Percentiles rank a stretch among this genome's conserved stretches.
These are phyloP conservation scores for Drosophila kuntzei DNA, from an alignment of 2,888 invertebrate genomes.

Conservation along the genomic window DNA sequence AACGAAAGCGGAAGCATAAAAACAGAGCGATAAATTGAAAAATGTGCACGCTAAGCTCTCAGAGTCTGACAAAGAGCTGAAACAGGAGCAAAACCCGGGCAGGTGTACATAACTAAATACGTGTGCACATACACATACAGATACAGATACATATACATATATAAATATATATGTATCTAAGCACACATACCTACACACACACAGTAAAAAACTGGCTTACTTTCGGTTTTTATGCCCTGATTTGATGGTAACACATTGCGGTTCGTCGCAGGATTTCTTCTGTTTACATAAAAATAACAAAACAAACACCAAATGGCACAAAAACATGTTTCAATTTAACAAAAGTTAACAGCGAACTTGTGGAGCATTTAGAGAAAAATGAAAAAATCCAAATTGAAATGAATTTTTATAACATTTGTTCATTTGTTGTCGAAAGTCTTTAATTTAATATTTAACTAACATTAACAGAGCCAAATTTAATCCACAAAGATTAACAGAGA, in stretches of 20 bases:
- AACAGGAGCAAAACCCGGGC: constrained; percentile 33
- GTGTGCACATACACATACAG: constrained; percentile 2
- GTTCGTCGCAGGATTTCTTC: constrained; percentile 24
- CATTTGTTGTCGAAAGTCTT: not conserved
- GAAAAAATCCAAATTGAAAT: not conserved
- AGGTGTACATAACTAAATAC: constrained; percentile 50
- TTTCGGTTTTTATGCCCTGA: constrained; percentile 24
- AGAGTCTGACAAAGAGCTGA: constrained; percentile 16
- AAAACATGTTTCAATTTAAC: constrained; percentile 25
- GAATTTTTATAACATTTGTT: not conserved
- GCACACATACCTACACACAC: not conserved
- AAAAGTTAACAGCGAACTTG: constrained; percentile 2
- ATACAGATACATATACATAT: constrained; percentile 1
- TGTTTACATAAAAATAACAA: constrained; percentile 18
- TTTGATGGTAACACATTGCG: constrained; percentile 39
- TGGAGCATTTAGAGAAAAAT: not conserved
- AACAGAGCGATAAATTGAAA: constrained; percentile 58
- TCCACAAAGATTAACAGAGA: too few species aligned
- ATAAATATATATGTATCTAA: constrained; percentile 1
- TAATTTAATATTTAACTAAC: not conserved
- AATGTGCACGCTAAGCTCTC: constrained; percentile 45
- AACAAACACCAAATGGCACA: constrained; percentile 14
- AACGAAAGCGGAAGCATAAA: constrained; percentile 24
- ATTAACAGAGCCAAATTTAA: too few species aligned
- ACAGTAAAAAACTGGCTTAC: constrained; percentile 23